phyloP scores from a whole-genome alignment of 2,888 invertebrate genomes.

The Nomada hirtipes region DNA sequence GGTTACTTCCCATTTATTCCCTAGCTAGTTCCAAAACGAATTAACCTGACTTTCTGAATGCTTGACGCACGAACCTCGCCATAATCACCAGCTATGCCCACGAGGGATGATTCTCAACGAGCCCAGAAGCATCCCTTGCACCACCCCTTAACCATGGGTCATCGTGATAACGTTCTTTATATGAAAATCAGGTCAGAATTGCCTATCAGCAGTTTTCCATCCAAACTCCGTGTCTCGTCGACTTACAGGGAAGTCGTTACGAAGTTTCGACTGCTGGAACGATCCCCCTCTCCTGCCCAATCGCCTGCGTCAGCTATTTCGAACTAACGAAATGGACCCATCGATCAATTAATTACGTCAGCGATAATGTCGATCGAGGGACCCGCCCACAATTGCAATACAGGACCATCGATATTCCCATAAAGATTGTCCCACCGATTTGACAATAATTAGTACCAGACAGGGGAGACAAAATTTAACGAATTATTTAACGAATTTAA shows the following conservation, averaged over 20 bases:
- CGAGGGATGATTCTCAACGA: background rate
- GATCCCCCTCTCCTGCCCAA: conserved; percentile 1
- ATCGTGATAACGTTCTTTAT: background rate
- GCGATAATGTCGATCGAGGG: no score
- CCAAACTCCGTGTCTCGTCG: background rate
- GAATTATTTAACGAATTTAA: no score
- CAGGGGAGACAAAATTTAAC: no score
- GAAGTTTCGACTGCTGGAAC: background rate
- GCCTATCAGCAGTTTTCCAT: background rate
- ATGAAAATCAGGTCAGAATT: background rate
- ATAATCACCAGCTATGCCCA: background rate
- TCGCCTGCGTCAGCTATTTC: background rate
- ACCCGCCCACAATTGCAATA: no score
- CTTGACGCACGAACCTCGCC: background rate
- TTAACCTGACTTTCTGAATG: background rate
- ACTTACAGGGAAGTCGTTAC: background rate
- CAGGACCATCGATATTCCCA: no score
- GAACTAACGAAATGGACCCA: background rate
- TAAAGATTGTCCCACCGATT: no score
- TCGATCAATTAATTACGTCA: conserved; percentile 16
- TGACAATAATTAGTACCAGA: no score
- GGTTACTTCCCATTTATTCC: background rate
- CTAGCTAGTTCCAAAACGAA: background rate
- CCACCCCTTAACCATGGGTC: background rate
- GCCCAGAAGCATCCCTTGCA: no score